Evolutionary conservation across 2,888 invertebrate species (phyloP).

Genomic region (Cactoblastis cactorum): DNA sequence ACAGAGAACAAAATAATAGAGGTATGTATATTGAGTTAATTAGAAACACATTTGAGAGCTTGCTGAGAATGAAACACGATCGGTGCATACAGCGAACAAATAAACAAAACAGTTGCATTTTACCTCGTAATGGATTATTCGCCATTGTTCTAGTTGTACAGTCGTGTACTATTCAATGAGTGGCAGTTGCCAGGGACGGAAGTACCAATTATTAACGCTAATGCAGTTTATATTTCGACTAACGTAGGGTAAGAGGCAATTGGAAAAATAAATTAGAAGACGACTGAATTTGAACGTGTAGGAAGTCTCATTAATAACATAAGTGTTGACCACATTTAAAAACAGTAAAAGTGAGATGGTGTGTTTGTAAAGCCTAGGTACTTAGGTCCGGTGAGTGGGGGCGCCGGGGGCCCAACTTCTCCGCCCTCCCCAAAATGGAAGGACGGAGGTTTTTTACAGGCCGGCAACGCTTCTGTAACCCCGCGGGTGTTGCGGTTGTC

Average conservation of each 20-base stretch:
- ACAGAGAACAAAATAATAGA: no score
- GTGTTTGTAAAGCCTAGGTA: no score
- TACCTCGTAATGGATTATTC: constrained; percentile 1
- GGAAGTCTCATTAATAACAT: neutral
- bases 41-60: neutral
- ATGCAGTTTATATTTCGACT: neutral
- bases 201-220: constrained; percentile 15
- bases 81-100: constrained; percentile 10
- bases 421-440: no score
- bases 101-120: constrained; percentile 12
- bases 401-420: no score
- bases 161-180: constrained; percentile 6
- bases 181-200: neutral
- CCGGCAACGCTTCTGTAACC: no score
- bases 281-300: neutral
- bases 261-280: neutral
- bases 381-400: no score
- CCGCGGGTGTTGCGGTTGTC: no score
- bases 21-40: no score
- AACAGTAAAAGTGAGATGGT: neutral
- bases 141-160: constrained; percentile 7
- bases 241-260: neutral
- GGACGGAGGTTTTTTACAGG: no score
- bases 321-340: neutral
- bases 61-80: constrained; percentile 1